Conservation (phyloP, 2,113 vertebrate species). For the Stegostoma tigrinum region DNA sequence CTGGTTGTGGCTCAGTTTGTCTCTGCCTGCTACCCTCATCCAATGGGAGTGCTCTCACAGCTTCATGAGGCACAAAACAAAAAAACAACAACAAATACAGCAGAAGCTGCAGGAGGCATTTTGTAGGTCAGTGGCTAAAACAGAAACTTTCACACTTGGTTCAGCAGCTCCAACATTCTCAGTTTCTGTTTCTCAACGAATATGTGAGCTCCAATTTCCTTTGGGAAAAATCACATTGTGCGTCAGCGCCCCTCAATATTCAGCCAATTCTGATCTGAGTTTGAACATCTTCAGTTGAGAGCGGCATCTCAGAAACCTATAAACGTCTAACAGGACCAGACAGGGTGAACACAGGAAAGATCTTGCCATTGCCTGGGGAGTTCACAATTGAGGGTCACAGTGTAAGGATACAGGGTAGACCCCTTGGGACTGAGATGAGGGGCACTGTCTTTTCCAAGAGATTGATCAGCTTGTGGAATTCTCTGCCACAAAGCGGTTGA, state of each 20-base stretch:
- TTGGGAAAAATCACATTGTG: neutral
- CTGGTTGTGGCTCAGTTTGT: neutral
- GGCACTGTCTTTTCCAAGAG: too few relatives aligned
- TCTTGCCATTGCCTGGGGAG: too few relatives aligned
- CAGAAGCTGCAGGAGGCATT: neutral
- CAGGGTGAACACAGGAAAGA: too few relatives aligned
- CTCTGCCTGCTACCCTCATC: neutral
- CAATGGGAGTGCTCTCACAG: neutral
- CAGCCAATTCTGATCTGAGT: neutral
- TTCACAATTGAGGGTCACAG: too few relatives aligned
- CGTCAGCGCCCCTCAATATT: neutral
- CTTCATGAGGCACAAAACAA: neutral
- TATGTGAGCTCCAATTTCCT: neutral
- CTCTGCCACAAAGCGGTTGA: too few relatives aligned
- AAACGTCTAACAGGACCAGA: too few relatives aligned
- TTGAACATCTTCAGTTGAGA: neutral
- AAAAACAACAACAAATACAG: neutral
- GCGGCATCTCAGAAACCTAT: too few relatives aligned
- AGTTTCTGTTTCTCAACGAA: neutral
- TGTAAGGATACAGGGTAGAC: too few relatives aligned
- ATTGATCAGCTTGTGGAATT: too few relatives aligned
- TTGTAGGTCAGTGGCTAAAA: neutral
- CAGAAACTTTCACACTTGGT: neutral
- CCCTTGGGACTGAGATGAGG: too few relatives aligned
- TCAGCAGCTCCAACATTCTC: neutral